These are phyloP conservation scores for Danio albolineatus DNA, from an alignment of 2,797 vertebrate species.

Conservation along the genomic window DNA sequence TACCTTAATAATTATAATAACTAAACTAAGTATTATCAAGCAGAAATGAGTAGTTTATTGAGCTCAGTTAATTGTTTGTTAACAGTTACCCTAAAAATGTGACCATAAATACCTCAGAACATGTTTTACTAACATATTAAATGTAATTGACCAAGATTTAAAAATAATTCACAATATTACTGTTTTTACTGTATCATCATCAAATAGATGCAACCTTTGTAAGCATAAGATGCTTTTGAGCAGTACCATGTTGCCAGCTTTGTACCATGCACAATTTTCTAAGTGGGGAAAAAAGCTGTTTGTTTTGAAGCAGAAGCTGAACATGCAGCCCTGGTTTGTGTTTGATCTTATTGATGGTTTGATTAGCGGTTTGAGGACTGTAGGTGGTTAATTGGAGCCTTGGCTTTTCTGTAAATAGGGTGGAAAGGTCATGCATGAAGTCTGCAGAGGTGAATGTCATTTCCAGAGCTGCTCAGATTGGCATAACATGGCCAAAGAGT, in stretches of 20 bases:
- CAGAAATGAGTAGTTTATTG: no score
- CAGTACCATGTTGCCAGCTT: no score
- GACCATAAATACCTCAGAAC: no score
- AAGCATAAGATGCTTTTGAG: neutral
- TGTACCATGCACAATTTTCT: neutral
- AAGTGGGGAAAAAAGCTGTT: neutral
- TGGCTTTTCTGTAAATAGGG: conserved; percentile 25
- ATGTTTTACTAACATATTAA: no score
- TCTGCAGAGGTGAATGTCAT: conserved; percentile 1
- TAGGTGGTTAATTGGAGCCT: conserved; percentile 32
- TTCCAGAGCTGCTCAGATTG: conserved; percentile 4
- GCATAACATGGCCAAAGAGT: neutral
- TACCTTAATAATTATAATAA: no score
- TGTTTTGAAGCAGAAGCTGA: neutral
- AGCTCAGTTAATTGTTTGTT: no score
- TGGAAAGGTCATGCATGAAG: conserved; percentile 37
- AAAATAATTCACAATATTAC: no score
- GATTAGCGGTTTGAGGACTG: conserved; percentile 33
- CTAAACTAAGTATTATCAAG: no score
- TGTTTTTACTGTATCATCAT: no score
- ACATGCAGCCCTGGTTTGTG: neutral
- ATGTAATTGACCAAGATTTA: no score
- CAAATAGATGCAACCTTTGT: no score
- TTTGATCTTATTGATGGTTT: conserved; percentile 33
- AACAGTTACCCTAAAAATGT: no score